Evolutionary conservation across 2,888 invertebrate species (phyloP), one percentile per base, ranked within the genome.

Genomic region (Heliconius charithonia): DNA sequence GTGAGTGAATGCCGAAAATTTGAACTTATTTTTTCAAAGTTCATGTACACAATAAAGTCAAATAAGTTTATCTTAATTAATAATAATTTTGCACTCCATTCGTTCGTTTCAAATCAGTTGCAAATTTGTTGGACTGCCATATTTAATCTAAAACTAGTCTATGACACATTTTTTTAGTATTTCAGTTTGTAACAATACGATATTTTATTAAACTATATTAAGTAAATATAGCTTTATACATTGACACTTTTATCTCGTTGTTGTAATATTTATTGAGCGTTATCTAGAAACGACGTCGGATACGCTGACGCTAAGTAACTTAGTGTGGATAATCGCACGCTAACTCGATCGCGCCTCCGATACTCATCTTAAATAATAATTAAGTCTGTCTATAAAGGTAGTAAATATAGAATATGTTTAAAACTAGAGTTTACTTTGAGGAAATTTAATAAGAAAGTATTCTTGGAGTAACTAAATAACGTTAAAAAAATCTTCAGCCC

Each of bases 261-360:
- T 56, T 72, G 72, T 51, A 66, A 72, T 80, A 78, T 80, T 80
- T 80, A 79, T 69, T 73, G 67, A 73, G 56, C 85, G 84, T 83
- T 82, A 83, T 83, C 86, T 84, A 85, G 83, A 81, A 81, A 84
- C 85, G 80, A 82, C 84, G 82, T 88, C 81, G 79, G 81, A 80
- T 77, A 77, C 74, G 77, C 77, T 81, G 86, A 87, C 89, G 85
- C 87, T 89, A 89, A 85, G 84, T 88, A 87, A 92, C 89, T 90
- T 88, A 88, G 89, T 91, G 91, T 92, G 89, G 88, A 92, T 92
- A 93, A 93, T 93, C 88, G 88, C 86, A 81, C 86, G 87, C 87
- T 84, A 87, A 87, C 86, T 86, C 87, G 86, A 88, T 88, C 85
- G 69, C 86, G 86, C 88, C 88, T 88, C 88, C 86, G 89, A 88